A percentile compares a stretch with the other conserved stretches of the same genome.
Conservation (phyloP, 2,113 vertebrate genomes). For the Campylomormyrus numenius region DNA sequence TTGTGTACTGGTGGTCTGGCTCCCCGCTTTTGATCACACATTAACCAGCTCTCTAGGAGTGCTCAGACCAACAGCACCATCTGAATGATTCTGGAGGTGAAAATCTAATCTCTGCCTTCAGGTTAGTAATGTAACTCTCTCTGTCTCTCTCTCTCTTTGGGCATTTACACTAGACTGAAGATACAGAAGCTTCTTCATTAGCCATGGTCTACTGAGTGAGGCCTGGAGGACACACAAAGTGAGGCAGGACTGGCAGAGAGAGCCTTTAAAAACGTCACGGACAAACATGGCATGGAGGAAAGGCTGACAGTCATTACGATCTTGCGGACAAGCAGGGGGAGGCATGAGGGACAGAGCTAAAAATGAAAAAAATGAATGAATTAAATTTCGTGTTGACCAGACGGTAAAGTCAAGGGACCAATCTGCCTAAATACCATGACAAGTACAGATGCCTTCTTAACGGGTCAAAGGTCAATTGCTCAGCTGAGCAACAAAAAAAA, state of each 20-base stretch:
- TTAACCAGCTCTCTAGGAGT: not conserved
- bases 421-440: not conserved
- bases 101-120: not conserved
- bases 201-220: not conserved
- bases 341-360: not conserved
- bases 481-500: not conserved
- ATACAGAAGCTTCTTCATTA: not conserved
- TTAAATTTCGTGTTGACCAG: not conserved
- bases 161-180: not conserved
- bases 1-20: not conserved
- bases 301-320: not conserved
- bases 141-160: not conserved
- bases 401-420: not conserved
- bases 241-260: not conserved
- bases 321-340: not conserved
- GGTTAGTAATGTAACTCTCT: not conserved
- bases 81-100: not conserved
- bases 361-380: not conserved
- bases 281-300: not conserved
- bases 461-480: not conserved
- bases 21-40: not conserved
- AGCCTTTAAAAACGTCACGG: not conserved
- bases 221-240: not conserved
- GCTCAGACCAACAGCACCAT: not conserved
- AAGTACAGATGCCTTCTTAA: not conserved